Conservation (phyloP, 2,797 vertebrate genomes). For the Microctenopoma steveboyesi region DNA sequence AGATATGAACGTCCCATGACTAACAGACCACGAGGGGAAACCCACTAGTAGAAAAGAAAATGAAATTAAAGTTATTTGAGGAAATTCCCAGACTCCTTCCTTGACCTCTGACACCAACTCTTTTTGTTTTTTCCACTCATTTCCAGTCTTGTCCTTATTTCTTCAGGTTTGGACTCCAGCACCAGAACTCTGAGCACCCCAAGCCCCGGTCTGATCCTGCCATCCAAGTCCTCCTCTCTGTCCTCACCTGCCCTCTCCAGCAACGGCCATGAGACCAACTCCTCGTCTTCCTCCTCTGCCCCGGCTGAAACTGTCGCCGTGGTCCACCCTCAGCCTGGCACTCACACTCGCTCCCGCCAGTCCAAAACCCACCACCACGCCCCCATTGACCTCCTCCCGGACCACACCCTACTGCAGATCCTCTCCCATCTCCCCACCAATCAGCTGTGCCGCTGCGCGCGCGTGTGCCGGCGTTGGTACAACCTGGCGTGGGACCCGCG, state of each 20-base stretch:
- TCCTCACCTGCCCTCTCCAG: constrained; percentile 82
- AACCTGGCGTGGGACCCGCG: constrained; percentile 97
- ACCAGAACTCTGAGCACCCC: constrained; percentile 95
- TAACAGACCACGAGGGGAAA: no score
- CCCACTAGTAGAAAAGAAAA: no score
- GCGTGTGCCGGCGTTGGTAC: constrained; percentile 96
- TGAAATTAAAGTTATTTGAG: no score
- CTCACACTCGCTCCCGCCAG: constrained; percentile 85
- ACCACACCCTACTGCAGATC: constrained; percentile 89
- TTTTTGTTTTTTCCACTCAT: neutral
- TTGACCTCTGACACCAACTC: neutral
- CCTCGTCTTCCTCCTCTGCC: constrained; percentile 90
- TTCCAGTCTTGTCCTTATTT: constrained; percentile 5
- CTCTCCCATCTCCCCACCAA: constrained; percentile 95
- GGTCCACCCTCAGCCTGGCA: constrained; percentile 86
- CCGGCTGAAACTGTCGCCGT: constrained; percentile 93
- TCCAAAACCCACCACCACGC: constrained; percentile 85
- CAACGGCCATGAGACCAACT: constrained; percentile 88
- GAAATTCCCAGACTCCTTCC: neutral
- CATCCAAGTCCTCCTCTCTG: constrained; percentile 85
- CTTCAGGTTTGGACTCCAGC: constrained; percentile 92
- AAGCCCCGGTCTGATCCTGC: constrained; percentile 93
- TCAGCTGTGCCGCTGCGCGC: constrained; percentile 94
- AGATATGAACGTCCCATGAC: no score
- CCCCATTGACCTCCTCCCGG: constrained; percentile 91